Evolutionary conservation across 2,888 invertebrate species (phyloP), one percentile per base, ranked within the genome.

Genomic region (Drosophila ustulata): DNA sequence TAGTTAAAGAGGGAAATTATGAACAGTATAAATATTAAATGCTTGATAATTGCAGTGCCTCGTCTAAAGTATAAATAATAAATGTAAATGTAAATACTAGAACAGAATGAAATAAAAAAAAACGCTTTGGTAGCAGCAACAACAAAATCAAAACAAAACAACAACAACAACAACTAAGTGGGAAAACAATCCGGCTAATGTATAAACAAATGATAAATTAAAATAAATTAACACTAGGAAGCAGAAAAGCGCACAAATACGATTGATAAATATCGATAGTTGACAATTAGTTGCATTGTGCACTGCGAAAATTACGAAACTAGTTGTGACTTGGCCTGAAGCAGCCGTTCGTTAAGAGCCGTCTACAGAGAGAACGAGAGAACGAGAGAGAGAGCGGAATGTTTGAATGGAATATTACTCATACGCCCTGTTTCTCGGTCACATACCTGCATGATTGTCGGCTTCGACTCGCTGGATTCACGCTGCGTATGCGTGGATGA

Each of bases 401-500:
- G 28, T 9, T n/a, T 46, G 32, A 9, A 34, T 30, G 49, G 51
- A 26, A 58, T 41, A 53, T 28, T 59, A 70, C 75, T 58, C 63
- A 71, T 66, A 71, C 71, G 71, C 45, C 32, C 41, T 4, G 63
- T 18, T 18, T 63, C 61, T 30, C 30, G 6, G 30, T 18, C n/a
- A 78, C 78, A 61, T 64, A 93, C 92, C 94, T 93, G 93, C 93
- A 92, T 91, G 91, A 88, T 80, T 91, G 90, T 83, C 92, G 89
- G 91, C 93, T 88, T 93, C 91, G 71, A 93, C 92, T 91, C 92
- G 67, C 84, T 90, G 92, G 93, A 94, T 92, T 82, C 95, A 91
- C 59, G 94, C 93, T 84, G 95, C 93, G 71, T 94, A 94, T 84
- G 95, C 93, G 70, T 94, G 30, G 90, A 82, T 30, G 85, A 85